Evolutionary conservation across 1,140 invertebrate species (phyloP).

Genomic region (Magallana angulata): DNA sequence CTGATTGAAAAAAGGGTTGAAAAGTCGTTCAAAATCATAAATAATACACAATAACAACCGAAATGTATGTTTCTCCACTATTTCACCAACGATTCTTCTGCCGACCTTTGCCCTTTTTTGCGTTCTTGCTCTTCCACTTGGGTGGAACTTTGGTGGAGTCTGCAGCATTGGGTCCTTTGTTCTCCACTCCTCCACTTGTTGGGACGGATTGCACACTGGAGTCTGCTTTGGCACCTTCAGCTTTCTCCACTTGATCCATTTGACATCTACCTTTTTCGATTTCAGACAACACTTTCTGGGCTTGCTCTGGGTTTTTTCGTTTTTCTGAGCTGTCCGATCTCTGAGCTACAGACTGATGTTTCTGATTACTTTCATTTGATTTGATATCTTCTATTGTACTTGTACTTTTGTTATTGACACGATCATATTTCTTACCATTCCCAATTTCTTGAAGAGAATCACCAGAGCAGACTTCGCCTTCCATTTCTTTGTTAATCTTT

Average conservation of each 20-base stretch:
- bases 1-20: no score
- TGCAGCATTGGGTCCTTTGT: not conserved
- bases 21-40: no score
- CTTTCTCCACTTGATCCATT: slow-evolving; percentile 35
- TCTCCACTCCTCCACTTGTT: not conserved
- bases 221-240: not conserved
- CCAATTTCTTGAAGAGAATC: not conserved
- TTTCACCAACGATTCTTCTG: not conserved
- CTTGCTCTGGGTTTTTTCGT: slow-evolving; percentile 41
- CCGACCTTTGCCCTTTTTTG: slow-evolving; percentile 9
- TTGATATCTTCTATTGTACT: not conserved
- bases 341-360: not conserved
- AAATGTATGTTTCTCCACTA: not conserved
- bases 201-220: not conserved
- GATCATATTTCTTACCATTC: not conserved
- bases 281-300: slow-evolving; percentile 38
- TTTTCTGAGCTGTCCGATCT: not conserved
- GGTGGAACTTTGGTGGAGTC: not conserved
- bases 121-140: slow-evolving; percentile 5
- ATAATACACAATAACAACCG: not conserved
- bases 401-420: not conserved
- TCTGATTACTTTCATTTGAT: not conserved
- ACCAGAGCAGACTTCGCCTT: not conserved
- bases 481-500: not conserved
- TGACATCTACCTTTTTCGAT: slow-evolving; percentile 37